Base-by-base conservation (phyloP, 2,888 invertebrate genomes). In the Drosophila ustulata region DNA sequence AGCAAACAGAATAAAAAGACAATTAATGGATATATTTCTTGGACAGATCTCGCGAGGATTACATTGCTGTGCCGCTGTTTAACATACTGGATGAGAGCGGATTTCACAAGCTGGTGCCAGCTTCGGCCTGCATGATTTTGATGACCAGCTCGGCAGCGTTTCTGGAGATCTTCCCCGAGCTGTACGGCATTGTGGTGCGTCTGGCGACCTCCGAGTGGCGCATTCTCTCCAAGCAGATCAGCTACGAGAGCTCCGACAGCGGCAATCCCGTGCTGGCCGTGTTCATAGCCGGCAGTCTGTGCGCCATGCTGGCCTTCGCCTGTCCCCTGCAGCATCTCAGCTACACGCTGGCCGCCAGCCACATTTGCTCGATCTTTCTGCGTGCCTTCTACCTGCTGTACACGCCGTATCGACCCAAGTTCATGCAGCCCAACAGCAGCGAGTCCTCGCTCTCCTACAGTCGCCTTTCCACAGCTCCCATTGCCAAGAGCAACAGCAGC, bases 151-250 rank as follows among this genome's bases (percentile, higher is more conserved):
- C 94, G 30, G 92, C 94, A 26, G 92, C 94, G 1, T 91, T 94
- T 78, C 92, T 94, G 18, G 94, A 94, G 84, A 91, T 94, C 11
- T 93, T 94, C 78, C 93, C 94, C 0, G 93, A 93, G 53, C 90
- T 94, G 32, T 94, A 93, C 78, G 91, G 92, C 9, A 90, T 93
- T 56, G 92, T 94, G 59, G 93, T 94, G 32, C 92, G 92, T 30
- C 89, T 94, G 66, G 93, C 94, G n/a, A 93, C 93, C 51, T 93
- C 93, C 8, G 94, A 94, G 77, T 94, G 94, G 94, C 92, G 93
- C 66, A 92, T 94, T 26, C 89, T 94, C 18, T 93, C 93, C 30
- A 92, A 93, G 23, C 93, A 93, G 52, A 93, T 94, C 53, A 92
- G 93, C 30, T 94, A 93, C 70, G 93, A 93, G 82, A 93, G 93